These are phyloP conservation scores for Trissoscelio sp. DNA, from an alignment of 2,888 invertebrate species.

Conservation along the genomic window DNA sequence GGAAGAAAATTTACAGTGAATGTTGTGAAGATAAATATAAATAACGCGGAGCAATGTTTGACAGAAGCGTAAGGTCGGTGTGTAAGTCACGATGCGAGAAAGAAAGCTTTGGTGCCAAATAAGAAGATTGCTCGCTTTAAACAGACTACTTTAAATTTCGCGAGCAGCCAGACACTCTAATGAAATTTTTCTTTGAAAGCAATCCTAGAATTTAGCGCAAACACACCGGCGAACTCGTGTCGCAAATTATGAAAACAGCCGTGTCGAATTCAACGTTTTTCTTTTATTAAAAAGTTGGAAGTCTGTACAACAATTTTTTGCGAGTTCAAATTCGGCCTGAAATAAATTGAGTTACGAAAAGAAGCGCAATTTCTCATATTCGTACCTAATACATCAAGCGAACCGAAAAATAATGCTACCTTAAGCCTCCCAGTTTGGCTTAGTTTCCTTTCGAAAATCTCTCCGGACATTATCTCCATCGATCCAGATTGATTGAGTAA, in stretches of 20 bases:
- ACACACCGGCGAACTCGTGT: not conserved
- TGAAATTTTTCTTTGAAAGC: slow-evolving; percentile 9
- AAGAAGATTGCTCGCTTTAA: slow-evolving; percentile 13
- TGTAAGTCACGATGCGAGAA: not conserved
- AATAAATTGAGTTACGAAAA: slow-evolving; percentile 15
- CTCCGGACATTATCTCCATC: slow-evolving; percentile 12
- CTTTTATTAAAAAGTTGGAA: slow-evolving; percentile 18
- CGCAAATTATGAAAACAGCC: slow-evolving; percentile 14
- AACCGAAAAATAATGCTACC: not conserved
- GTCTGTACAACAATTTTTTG: too few species aligned
- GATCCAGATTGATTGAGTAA: slow-evolving; percentile 26
- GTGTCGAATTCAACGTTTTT: slow-evolving; percentile 8
- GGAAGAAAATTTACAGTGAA: slow-evolving; percentile 22
- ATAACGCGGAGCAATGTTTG: slow-evolving; percentile 21
- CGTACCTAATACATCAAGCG: slow-evolving; percentile 15
- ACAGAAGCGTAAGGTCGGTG: not conserved
- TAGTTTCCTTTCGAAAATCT: slow-evolving; percentile 1
- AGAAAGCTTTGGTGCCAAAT: slow-evolving; percentile 2
- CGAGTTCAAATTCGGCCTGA: not conserved
- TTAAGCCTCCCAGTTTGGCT: slow-evolving; percentile 13
- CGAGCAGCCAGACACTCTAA: not conserved
- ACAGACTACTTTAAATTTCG: slow-evolving; percentile 24
- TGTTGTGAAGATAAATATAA: slow-evolving; percentile 28
- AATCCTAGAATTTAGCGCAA: not conserved
- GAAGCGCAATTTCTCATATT: slow-evolving; percentile 26